These are phyloP conservation scores for Lithophane socia DNA, from an alignment of 2,888 invertebrate genomes.

Conservation along the genomic window DNA sequence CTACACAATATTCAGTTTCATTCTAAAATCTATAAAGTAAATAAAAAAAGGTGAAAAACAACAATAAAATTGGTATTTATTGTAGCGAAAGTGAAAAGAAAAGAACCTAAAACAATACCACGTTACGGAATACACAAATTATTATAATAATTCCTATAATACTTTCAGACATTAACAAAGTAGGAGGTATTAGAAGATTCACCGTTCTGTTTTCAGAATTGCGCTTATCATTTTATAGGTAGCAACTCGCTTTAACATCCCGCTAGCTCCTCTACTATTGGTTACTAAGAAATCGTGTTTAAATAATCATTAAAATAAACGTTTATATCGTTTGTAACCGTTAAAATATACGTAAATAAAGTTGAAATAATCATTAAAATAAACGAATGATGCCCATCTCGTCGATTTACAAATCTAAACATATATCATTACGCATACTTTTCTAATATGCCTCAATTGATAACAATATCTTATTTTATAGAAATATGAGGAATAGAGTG, in stretches of 20 bases:
- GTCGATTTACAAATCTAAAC: neutral
- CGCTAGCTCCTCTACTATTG: conserved; percentile 26
- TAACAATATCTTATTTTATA: neutral
- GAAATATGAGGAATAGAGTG: too few species aligned
- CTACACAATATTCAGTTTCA: too few species aligned
- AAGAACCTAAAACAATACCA: conserved; percentile 12
- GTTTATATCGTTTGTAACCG: too few species aligned
- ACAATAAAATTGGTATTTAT: neutral
- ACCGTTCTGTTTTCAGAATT: conserved; percentile 50
- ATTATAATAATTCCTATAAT: conserved; percentile 57
- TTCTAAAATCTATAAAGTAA: too few species aligned
- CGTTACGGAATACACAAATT: conserved; percentile 31
- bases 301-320: neutral
- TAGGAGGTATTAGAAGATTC: conserved; percentile 57
- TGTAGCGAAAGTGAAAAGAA: neutral
- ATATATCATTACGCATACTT: neutral
- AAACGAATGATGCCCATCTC: neutral
- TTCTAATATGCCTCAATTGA: neutral
- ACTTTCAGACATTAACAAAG: conserved; percentile 57
- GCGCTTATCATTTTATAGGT: conserved; percentile 62
- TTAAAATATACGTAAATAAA: too few species aligned
- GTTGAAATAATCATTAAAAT: neutral
- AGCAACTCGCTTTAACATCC: conserved; percentile 30
- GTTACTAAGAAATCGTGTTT: neutral
- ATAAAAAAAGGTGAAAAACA: neutral